Evolutionary conservation across 2,797 vertebrate species (phyloP).

Genomic region (Cygnus olor): DNA sequence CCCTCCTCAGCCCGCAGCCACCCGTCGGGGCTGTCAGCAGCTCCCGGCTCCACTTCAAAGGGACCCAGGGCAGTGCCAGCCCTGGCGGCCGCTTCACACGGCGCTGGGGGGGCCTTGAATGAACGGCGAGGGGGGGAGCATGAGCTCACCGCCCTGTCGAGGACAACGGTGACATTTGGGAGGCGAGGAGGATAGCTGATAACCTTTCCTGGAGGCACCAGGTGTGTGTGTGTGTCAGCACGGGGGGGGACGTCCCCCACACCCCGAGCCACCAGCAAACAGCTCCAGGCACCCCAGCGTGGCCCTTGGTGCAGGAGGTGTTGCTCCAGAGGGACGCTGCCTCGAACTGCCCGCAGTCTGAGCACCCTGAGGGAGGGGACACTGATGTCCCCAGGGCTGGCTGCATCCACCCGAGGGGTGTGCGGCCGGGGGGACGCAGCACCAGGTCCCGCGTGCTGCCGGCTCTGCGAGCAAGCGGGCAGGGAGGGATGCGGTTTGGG

Average conservation of each 20-base stretch:
- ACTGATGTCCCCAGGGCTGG: rapidly evolving
- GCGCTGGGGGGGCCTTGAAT: neutral
- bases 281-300: neutral
- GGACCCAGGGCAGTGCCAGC: neutral
- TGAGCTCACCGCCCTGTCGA: neutral
- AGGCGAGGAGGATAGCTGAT: neutral
- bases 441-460: neutral
- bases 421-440: neutral
- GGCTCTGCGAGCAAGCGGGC: neutral
- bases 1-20: neutral
- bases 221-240: slow-evolving; percentile 7
- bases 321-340: neutral
- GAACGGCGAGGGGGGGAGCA: neutral
- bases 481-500: neutral
- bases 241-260: neutral
- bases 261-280: neutral
- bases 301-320: neutral
- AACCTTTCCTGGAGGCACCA: slow-evolving; percentile 53
- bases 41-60: neutral
- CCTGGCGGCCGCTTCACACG: neutral
- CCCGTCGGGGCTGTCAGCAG: neutral
- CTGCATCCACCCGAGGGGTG: neutral
- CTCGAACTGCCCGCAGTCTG: neutral
- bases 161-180: slow-evolving; percentile 57
- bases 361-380: neutral